Conservation (phyloP, 2,113 vertebrate species). For the Salvelinus namaycush region DNA sequence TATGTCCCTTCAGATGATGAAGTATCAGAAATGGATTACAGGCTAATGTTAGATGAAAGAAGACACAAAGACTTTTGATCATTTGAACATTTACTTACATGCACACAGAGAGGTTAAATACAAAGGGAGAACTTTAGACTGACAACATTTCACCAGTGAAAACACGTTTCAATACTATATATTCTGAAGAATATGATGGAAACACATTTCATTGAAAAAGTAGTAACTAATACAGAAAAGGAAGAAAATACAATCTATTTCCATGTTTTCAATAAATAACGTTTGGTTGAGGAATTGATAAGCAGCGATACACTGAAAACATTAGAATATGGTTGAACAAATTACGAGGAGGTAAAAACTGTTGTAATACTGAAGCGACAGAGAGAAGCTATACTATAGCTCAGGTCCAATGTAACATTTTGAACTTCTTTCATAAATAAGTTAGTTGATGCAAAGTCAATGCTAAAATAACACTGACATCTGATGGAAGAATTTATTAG, state of each 20-base stretch:
- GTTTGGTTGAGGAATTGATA: slow-evolving; percentile 29
- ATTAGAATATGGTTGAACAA: slow-evolving; percentile 4
- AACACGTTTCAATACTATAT: slow-evolving; percentile 41
- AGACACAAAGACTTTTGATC: slow-evolving; percentile 50
- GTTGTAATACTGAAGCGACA: neutral
- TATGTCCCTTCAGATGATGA: neutral
- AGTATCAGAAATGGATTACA: neutral
- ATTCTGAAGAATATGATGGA: slow-evolving; percentile 24
- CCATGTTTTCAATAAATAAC: slow-evolving; percentile 72
- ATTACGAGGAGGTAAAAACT: neutral
- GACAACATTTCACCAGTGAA: slow-evolving; percentile 75
- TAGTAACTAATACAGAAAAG: slow-evolving; percentile 1
- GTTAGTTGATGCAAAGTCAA: slow-evolving; percentile 29
- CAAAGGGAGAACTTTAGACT: slow-evolving; percentile 39
- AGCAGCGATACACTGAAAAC: slow-evolving; percentile 11
- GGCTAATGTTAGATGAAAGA: slow-evolving; percentile 38
- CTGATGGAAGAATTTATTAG: slow-evolving; percentile 4
- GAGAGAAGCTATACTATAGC: slow-evolving; percentile 8
- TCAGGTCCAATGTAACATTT: neutral
- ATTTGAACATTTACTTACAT: slow-evolving; percentile 71
- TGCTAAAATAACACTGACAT: slow-evolving; percentile 21
- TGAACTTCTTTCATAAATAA: slow-evolving; percentile 62
- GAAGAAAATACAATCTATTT: slow-evolving; percentile 31
- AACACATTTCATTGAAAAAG: slow-evolving; percentile 12
- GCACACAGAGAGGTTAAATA: slow-evolving; percentile 63